Percentiles rank a stretch among this genome's conserved stretches.
These are phyloP conservation scores for Pristionchus maxplancki DNA, from an alignment of 2,888 invertebrate species.

Conservation along the genomic window DNA sequence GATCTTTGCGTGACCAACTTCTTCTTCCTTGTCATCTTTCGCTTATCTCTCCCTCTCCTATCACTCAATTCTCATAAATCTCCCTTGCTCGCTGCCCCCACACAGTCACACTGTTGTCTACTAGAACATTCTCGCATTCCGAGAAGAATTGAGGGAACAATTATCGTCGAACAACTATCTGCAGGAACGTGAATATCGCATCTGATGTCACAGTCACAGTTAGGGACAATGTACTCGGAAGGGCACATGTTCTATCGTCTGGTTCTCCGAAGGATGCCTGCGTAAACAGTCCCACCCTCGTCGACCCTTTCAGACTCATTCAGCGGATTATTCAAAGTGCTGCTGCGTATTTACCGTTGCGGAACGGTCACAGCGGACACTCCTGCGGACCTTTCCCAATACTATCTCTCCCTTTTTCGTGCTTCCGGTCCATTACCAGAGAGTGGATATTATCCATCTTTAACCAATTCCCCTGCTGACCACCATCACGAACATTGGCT, in stretches of 20 bases:
- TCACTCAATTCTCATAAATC: constrained; percentile 13
- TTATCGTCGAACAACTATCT: neutral
- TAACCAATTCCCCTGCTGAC: neutral
- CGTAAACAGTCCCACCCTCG: neutral
- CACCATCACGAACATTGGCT: neutral
- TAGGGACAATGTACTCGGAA: too few relatives aligned
- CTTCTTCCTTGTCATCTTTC: neutral
- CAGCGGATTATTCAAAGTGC: neutral
- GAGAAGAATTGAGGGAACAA: neutral
- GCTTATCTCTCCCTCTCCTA: neutral
- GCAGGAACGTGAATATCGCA: neutral
- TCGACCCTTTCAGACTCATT: neutral
- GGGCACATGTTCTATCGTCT: neutral
- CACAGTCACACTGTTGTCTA: neutral
- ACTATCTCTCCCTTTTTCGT: neutral
- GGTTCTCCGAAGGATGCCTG: neutral
- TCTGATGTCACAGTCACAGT: too few relatives aligned
- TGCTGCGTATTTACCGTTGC: neutral
- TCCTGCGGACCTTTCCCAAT: neutral
- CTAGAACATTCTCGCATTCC: neutral
- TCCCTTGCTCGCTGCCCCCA: neutral
- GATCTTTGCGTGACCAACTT: neutral
- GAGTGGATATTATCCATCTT: neutral
- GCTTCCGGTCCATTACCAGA: constrained; percentile 1
- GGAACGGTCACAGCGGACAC: neutral